Base-by-base conservation (phyloP, 2,797 vertebrate species). In the Myotis findleyi region DNA sequence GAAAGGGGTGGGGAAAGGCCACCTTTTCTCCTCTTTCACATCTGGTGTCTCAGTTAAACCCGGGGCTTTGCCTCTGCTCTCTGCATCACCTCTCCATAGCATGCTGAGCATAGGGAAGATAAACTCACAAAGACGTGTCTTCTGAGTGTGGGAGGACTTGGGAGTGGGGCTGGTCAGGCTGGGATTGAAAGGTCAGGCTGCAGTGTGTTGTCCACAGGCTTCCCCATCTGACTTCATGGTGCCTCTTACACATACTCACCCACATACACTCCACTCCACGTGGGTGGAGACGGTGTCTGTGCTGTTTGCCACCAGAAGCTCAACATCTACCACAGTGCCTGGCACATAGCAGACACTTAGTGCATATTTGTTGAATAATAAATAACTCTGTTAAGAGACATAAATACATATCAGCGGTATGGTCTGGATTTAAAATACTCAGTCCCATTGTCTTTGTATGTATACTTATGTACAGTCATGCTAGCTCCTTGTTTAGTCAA, bases 141-240 rank as follows among this genome's bases (percentile, higher is more conserved):
- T 62, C 87, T 81, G 81, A 95, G 89, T 66, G 81, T 27, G 89
- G 81, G 62, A 87, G 47, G 30, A 79, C n/a, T 81, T n/a, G 7
- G 68, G 33, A 85, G 33, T 25, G 1, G 36, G 72, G 47, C 59
- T 69, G 41, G n/a, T 18, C 13, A 44, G 71, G 83, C 51, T 57
- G 81, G 76, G 17, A 30, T 1, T 17, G 41, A 89, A 96, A 94
- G 85, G 87, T 93, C 79, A 87, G 64, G 88, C 82, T 80, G 94
- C 55, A 30, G 0, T 76, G 16, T 49, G 59, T 33, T 1, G 3
- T 71, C 57, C 84, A 38, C 76, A 94, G 95, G 51, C 89, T 91
- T 89, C 80, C 90, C 72, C 30, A 4, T 64, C 76, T 94, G 71
- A 77, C 89, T 92, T 81, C 66, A 91, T 84, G 51, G 72, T 44